These are phyloP conservation scores for Coleophora deauratella DNA, from an alignment of 2,888 invertebrate species.

Conservation along the genomic window DNA sequence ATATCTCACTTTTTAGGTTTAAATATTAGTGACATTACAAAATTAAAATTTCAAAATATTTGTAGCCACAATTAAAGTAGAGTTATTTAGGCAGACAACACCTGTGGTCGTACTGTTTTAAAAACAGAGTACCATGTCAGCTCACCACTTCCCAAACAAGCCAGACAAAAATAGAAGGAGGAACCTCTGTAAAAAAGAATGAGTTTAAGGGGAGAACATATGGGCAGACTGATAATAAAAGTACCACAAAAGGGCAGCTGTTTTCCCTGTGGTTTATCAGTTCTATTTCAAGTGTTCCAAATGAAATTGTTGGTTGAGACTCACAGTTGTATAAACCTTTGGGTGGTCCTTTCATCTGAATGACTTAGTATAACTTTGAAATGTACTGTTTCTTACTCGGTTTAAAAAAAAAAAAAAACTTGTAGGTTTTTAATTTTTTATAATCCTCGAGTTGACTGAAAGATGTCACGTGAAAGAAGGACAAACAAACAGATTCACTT, in stretches of 20 bases:
- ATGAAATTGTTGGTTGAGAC: conserved; percentile 8
- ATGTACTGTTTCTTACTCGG: neutral
- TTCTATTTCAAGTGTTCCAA: conserved; percentile 15
- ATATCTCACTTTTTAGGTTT: too few species aligned
- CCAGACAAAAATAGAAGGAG: conserved; percentile 9
- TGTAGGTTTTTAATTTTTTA: too few species aligned
- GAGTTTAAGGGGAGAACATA: conserved; percentile 7
- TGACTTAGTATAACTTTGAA: neutral
- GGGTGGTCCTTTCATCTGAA: conserved; percentile 3
- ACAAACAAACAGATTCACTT: too few species aligned
- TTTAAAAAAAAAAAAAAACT: neutral
- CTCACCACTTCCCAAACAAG: conserved; percentile 8
- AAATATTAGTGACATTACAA: too few species aligned
- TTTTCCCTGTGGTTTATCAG: conserved; percentile 16
- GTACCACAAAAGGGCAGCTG: conserved; percentile 12
- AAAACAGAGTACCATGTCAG: conserved; percentile 4
- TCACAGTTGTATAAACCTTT: conserved; percentile 1
- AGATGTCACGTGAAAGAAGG: too few species aligned
- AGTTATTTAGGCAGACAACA: conserved; percentile 2
- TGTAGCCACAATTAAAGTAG: neutral
- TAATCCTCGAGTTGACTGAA: too few species aligned
- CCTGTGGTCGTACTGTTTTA: conserved; percentile 1
- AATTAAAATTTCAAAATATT: too few species aligned
- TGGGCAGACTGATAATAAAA: conserved; percentile 10
- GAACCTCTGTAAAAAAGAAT: conserved; percentile 1